Evolutionary conservation across 2,113 vertebrate species (phyloP), one percentile per base, ranked within the genome.

Genomic region (Mixornis gularis): DNA sequence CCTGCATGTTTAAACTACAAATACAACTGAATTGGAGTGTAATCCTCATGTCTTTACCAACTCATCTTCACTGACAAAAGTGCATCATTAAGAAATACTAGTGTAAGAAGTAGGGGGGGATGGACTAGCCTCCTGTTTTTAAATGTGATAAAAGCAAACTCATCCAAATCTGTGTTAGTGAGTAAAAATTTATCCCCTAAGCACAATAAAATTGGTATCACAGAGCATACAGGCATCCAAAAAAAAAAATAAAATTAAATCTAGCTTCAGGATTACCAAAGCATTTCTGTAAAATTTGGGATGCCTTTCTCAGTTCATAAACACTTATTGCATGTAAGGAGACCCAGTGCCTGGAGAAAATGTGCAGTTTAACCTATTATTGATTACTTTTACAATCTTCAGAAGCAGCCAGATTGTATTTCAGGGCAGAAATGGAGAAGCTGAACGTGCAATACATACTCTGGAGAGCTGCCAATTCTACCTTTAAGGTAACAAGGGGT

Each of bases 1-100:
- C 79, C 89, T 1, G 1, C 81, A 65, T 92, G 65, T 93, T 92
- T 95, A 85, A 91, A 79, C 81, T 93, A 88, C 91, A 93, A 93
- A 82, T 84, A 76, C 65, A 85, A 76, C 71, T 87, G 93, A 91
- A 93, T 94, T 90, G 91, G 85, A 89, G 72, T 87, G 85, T 95
- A 96, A 94, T 94, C 92, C 92, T 81, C 72, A 12, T 76, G 84
- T 91, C 87, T 87, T 87, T 94, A 94, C 77, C 68, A 92, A 81
- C 85, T 95, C 90, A 80, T 93, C 85, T 93, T 85, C 73, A 65
- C 82, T 79, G 85, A 88, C 85, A 95, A 91, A 93, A 92, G 53
- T 5, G 4, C 91, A 80, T 92, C 65, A 93, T 95, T 90, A 95
- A 87, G 87, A 81, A 94, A 93, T 40, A 58, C 41, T 41, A 43